Evolutionary conservation across 2,797 vertebrate species (phyloP).

Genomic region (Austrolebias charrua): DNA sequence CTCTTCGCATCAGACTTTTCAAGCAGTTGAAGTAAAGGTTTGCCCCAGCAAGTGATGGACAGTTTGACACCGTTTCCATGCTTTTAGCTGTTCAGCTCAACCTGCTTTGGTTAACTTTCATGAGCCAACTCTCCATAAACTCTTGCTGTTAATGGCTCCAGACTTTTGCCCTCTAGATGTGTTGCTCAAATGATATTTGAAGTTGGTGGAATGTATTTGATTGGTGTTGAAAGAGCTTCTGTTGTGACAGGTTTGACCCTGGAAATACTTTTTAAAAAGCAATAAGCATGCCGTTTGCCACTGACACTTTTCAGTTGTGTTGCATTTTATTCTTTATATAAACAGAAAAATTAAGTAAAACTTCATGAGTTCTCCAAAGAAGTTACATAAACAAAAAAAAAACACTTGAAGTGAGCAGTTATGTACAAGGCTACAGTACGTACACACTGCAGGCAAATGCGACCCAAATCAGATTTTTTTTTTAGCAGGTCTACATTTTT

Average conservation of each 20-base stretch:
- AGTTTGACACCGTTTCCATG: slow-evolving; percentile 43
- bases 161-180: slow-evolving; percentile 25
- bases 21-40: slow-evolving; percentile 32
- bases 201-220: slow-evolving; percentile 16
- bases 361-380: not conserved
- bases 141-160: slow-evolving; percentile 22
- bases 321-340: slow-evolving; percentile 5
- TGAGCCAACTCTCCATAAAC: slow-evolving; percentile 36
- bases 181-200: slow-evolving; percentile 25
- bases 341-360: not conserved
- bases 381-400: not conserved
- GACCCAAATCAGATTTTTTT: too few relatives aligned
- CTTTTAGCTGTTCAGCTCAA: slow-evolving; percentile 46
- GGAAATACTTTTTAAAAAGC: slow-evolving; percentile 14
- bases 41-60: slow-evolving; percentile 22
- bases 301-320: not conserved
- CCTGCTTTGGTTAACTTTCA: slow-evolving; percentile 37
- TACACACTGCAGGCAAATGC: too few relatives aligned
- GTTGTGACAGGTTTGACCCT: slow-evolving; percentile 10
- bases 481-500: too few relatives aligned
- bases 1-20: slow-evolving; percentile 39
- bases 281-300: not conserved
- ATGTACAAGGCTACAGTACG: not conserved
- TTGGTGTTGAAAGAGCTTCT: slow-evolving; percentile 5
- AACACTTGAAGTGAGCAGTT: not conserved